phyloP scores from a whole-genome alignment of 2,113 vertebrate genomes.

The Laterallus jamaicensis region DNA sequence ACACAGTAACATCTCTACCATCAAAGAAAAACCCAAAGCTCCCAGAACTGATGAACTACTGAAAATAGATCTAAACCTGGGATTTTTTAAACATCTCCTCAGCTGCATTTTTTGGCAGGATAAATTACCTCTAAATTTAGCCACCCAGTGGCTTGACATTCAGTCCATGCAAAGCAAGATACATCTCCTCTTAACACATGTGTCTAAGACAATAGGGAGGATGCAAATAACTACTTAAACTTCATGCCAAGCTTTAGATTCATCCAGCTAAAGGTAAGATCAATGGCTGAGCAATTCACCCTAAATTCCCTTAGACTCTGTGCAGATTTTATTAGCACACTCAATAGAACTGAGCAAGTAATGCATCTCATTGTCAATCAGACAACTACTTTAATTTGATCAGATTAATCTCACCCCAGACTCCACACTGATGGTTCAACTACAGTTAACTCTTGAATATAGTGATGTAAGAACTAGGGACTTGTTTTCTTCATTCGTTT shows the following conservation, averaged over 20 bases:
- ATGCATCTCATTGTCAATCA: not conserved
- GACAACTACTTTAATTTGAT: not conserved
- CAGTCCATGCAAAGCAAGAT: not conserved
- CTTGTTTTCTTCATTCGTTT: not conserved
- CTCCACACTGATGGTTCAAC: not conserved
- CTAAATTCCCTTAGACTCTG: not conserved
- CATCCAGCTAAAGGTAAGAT: not conserved
- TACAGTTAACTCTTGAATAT: fast-evolving
- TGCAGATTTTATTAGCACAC: not conserved
- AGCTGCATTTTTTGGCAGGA: not conserved
- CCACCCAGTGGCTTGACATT: not conserved
- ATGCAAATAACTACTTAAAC: not conserved
- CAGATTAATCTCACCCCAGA: not conserved
- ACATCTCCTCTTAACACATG: not conserved
- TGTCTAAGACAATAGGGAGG: not conserved
- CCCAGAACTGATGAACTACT: not conserved
- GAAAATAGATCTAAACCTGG: not conserved
- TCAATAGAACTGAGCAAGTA: not conserved
- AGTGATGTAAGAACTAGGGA: not conserved
- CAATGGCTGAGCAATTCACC: not conserved
- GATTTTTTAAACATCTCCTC: not conserved
- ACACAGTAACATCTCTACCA: not conserved
- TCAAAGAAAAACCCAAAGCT: not conserved
- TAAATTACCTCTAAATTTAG: not conserved
- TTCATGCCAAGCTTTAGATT: not conserved